phyloP scores from a whole-genome alignment of 1,140 invertebrate genomes.

The Araneus ventricosus region DNA sequence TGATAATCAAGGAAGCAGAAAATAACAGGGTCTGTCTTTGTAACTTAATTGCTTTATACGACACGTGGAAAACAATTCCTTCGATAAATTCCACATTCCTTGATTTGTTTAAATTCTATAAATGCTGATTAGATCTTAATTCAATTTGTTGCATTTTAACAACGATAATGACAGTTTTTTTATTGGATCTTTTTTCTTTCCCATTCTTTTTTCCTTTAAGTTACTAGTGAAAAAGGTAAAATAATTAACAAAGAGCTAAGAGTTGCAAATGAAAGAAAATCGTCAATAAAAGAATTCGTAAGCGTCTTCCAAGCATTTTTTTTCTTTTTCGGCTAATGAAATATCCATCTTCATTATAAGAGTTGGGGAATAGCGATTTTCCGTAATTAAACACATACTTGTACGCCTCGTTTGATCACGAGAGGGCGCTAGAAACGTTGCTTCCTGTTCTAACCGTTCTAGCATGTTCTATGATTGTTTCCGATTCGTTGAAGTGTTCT shows the following conservation, averaged over 20 bases:
- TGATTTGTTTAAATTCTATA: slow-evolving; percentile 55
- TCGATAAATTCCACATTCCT: not conserved
- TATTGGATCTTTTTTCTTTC: not conserved
- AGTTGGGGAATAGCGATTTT: slow-evolving; percentile 31
- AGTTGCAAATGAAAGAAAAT: slow-evolving; percentile 57
- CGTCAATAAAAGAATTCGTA: slow-evolving; percentile 32
- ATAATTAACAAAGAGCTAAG: slow-evolving; percentile 41
- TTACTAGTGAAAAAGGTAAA: not conserved
- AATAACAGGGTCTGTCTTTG: too few relatives aligned
- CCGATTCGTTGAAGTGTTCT: slow-evolving; percentile 30
- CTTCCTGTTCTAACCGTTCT: slow-evolving; percentile 6
- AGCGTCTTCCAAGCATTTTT: not conserved
- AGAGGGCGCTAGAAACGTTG: slow-evolving; percentile 42
- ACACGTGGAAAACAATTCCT: not conserved
- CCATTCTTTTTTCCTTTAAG: not conserved
- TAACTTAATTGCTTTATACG: too few relatives aligned
- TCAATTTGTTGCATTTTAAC: slow-evolving; percentile 63
- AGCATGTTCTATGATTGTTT: slow-evolving; percentile 51
- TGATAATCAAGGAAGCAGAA: too few relatives aligned
- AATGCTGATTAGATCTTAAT: slow-evolving; percentile 53
- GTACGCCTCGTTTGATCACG: slow-evolving; percentile 58
- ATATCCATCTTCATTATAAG: slow-evolving; percentile 66
- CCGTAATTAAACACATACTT: slow-evolving; percentile 62
- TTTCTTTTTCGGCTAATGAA: slow-evolving; percentile 47
- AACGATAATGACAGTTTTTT: slow-evolving; percentile 54